Conservation (phyloP, 2,888 invertebrate species). For the Lasioglossum calceatum region DNA sequence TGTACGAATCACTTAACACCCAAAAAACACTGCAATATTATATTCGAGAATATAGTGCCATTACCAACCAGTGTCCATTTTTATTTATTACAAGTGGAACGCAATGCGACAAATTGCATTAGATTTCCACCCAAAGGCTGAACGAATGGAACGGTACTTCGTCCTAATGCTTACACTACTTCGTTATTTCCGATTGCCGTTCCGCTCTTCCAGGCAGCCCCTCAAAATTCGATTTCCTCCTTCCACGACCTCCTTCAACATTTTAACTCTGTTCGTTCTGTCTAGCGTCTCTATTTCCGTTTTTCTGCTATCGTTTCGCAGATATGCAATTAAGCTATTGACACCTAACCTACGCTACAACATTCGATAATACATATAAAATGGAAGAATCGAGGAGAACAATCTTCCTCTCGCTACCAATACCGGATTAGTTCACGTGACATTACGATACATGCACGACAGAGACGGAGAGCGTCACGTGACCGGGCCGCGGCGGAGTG, state of each 20-base stretch:
- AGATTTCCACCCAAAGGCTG: slow-evolving; percentile 41
- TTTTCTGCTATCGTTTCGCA: slow-evolving; percentile 42
- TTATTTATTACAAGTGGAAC: slow-evolving; percentile 37
- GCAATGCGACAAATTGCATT: slow-evolving; percentile 55
- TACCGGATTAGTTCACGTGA: no score
- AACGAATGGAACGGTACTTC: slow-evolving; percentile 47
- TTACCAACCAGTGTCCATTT: background rate
- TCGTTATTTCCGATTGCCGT: slow-evolving; percentile 65
- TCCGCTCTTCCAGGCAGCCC: slow-evolving; percentile 50
- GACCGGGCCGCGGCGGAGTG: no score
- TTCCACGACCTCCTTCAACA: slow-evolving; percentile 46
- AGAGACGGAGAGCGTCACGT: no score
- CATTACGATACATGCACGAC: no score
- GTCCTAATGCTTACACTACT: slow-evolving; percentile 53
- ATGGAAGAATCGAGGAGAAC: no score
- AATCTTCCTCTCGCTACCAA: background rate
- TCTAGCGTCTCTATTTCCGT: slow-evolving; percentile 33
- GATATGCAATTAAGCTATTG: slow-evolving; percentile 49
- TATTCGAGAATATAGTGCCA: background rate
- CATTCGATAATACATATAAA: slow-evolving; percentile 38
- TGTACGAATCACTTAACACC: no score
- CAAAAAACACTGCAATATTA: background rate
- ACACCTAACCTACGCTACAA: slow-evolving; percentile 20
- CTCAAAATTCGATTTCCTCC: slow-evolving; percentile 66
- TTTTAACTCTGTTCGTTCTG: slow-evolving; percentile 47